Evolutionary conservation across 2,113 vertebrate genomes (phyloP).

Genomic region (Peromyscus polionotus): DNA sequence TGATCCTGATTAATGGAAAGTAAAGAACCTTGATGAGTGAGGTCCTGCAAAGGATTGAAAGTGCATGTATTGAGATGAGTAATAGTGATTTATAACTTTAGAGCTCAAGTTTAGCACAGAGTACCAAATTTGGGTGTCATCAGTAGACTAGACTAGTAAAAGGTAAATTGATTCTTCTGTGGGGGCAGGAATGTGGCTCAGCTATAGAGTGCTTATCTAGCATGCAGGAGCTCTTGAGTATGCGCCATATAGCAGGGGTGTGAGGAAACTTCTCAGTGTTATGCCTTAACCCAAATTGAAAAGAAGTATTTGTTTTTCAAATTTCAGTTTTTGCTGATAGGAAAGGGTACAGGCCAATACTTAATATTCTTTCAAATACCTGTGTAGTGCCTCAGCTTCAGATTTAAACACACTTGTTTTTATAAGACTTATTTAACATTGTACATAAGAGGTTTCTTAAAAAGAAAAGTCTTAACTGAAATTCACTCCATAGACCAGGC

Average conservation of each 20-base stretch:
- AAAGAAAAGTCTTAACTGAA: neutral
- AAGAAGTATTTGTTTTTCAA: slow-evolving; percentile 10
- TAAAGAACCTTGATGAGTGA: neutral
- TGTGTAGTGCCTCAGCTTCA: slow-evolving; percentile 12
- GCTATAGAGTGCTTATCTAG: neutral
- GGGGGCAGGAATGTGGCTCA: neutral
- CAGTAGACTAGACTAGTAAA: slow-evolving; percentile 10
- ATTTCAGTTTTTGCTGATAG: slow-evolving; percentile 54
- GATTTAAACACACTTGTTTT: neutral
- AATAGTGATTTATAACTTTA: neutral
- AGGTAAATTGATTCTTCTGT: slow-evolving; percentile 13
- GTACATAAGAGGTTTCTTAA: too few relatives aligned
- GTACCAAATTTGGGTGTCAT: neutral
- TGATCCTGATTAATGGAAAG: neutral
- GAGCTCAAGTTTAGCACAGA: slow-evolving; percentile 8
- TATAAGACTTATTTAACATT: too few relatives aligned
- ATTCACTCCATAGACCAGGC: neutral
- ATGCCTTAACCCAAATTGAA: slow-evolving; percentile 56
- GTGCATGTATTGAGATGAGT: neutral
- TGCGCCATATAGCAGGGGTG: neutral
- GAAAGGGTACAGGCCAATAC: slow-evolving; percentile 30
- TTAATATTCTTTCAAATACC: slow-evolving; percentile 59
- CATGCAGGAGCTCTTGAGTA: neutral
- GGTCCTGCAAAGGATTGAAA: slow-evolving; percentile 23
- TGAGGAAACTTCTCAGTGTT: neutral